Evolutionary conservation across 1,140 invertebrate species (phyloP).

Genomic region (Trichomalopsis sarcophagae): DNA sequence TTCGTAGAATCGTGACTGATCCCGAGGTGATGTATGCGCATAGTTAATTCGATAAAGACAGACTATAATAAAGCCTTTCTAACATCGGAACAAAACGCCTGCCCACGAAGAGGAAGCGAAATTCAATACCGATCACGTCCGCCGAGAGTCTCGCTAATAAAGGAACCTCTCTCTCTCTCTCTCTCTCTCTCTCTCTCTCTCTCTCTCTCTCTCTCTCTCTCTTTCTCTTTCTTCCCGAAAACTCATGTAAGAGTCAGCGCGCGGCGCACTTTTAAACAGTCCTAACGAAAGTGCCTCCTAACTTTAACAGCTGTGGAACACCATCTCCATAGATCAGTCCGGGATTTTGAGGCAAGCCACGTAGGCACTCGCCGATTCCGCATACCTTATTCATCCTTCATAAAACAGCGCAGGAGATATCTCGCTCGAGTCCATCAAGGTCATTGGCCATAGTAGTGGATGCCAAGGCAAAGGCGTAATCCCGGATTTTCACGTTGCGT

Average conservation of each 20-base stretch:
- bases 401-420: not conserved
- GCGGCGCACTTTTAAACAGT: not conserved
- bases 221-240: not conserved
- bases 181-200: not conserved
- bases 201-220: not conserved
- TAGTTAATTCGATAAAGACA: not conserved
- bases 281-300: not conserved
- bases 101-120: not conserved
- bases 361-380: not conserved
- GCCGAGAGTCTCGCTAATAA: not conserved
- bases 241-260: not conserved
- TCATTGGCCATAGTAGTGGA: not conserved
- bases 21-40: not conserved
- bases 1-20: not conserved
- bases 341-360: not conserved
- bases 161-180: not conserved
- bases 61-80: not conserved
- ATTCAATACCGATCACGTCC: not conserved
- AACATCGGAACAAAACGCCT: not conserved
- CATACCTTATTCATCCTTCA: not conserved
- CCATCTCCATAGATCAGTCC: not conserved
- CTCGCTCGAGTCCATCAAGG: not conserved
- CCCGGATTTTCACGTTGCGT: not conserved
- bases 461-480: not conserved
- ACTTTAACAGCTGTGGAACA: not conserved